Evolutionary conservation across 2,888 invertebrate genomes (phyloP).

Genomic region (Nephrotoma appendiculata): DNA sequence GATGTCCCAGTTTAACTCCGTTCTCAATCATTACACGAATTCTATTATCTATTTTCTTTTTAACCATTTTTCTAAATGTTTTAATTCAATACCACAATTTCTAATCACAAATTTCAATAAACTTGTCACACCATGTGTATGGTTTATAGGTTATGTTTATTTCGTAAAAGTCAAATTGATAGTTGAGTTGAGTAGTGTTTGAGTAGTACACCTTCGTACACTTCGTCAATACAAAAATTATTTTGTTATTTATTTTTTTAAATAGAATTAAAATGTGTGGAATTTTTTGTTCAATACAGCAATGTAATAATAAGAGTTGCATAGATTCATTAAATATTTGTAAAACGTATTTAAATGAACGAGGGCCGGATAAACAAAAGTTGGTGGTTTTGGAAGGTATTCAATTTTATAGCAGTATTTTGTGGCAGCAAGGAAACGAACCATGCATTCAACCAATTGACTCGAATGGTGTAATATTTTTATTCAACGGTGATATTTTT

Average conservation of each 20-base stretch:
- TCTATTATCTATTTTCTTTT: slow-evolving; percentile 94
- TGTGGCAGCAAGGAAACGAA: slow-evolving; percentile 70
- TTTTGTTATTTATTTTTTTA: neutral
- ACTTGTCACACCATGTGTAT: neutral
- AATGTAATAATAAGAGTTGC: neutral
- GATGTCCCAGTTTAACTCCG: slow-evolving; percentile 79
- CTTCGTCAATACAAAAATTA: too few species aligned
- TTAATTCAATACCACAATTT: neutral
- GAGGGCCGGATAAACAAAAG: slow-evolving; percentile 18
- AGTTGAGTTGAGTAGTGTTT: neutral
- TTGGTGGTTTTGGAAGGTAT: neutral
- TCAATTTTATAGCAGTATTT: slow-evolving; percentile 39
- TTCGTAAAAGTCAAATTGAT: neutral
- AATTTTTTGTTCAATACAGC: slow-evolving; percentile 9
- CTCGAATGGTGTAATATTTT: slow-evolving; percentile 43
- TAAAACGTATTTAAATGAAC: slow-evolving; percentile 12
- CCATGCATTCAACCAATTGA: slow-evolving; percentile 54
- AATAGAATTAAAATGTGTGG: slow-evolving; percentile 11
- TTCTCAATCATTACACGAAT: slow-evolving; percentile 93
- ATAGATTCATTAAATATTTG: neutral
- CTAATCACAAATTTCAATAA: neutral
- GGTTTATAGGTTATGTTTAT: neutral
- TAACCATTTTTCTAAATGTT: slow-evolving; percentile 48
- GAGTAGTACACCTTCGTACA: too few species aligned
- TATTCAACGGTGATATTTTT: slow-evolving; percentile 88